Evolutionary conservation across 1,140 invertebrate species (phyloP).

Genomic region (Trachymyrmex septentrionalis): DNA sequence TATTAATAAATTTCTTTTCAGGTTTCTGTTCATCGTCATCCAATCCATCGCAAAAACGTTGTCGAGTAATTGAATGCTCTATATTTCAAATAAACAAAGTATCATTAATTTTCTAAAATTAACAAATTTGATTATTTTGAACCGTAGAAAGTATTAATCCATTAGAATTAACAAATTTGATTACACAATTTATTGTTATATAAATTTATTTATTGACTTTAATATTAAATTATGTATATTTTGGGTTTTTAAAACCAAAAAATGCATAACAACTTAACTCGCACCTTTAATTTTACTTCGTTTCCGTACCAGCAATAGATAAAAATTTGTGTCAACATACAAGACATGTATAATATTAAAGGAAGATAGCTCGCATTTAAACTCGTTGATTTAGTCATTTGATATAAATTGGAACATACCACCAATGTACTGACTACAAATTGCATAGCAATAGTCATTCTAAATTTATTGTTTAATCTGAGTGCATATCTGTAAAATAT

Average conservation of each 20-base stretch:
- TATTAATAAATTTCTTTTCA: conserved; percentile 33
- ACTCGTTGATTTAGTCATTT: conserved; percentile 74
- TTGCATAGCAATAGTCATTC: conserved; percentile 67
- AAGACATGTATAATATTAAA: conserved; percentile 63
- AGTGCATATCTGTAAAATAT: conserved; percentile 56
- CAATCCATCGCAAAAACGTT: conserved; percentile 58
- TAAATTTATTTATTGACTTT: not conserved
- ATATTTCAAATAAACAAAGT: not conserved
- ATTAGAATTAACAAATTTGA: not conserved
- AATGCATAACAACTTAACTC: not conserved
- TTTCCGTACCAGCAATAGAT: conserved; percentile 88
- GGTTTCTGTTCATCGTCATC: not conserved
- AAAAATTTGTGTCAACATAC: conserved; percentile 80
- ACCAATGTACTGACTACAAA: conserved; percentile 61
- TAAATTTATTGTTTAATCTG: conserved; percentile 61
- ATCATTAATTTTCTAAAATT: not conserved
- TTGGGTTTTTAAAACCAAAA: not conserved
- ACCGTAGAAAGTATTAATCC: not conserved
- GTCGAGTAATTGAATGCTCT: conserved; percentile 47
- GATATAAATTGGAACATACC: conserved; percentile 67
- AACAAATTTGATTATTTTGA: not conserved
- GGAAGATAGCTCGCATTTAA: conserved; percentile 79
- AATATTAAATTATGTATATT: not conserved
- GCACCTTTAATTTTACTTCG: conserved; percentile 82
- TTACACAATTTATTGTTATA: not conserved